These are phyloP conservation scores for Pangasius sanitwongsei DNA, from an alignment of 2,797 vertebrate genomes.

Conservation along the genomic window DNA sequence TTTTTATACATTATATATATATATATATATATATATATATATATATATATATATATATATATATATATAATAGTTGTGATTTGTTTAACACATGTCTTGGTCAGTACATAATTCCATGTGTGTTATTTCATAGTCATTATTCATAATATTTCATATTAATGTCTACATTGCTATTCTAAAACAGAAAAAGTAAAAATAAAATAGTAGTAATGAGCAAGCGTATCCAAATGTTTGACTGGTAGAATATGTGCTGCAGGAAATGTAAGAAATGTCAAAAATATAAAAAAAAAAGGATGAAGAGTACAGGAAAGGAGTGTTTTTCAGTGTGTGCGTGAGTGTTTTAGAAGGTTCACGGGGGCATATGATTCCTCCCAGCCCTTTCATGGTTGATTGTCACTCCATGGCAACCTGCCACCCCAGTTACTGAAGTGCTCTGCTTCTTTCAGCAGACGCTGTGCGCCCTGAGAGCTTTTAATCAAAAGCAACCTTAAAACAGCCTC, in stretches of 20 bases:
- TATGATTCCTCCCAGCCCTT: conserved; percentile 32
- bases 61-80: background rate
- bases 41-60: too few relatives aligned
- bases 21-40: background rate
- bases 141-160: too few relatives aligned
- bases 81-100: background rate
- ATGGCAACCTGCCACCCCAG: conserved; percentile 36
- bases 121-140: background rate
- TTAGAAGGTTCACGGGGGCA: background rate
- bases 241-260: background rate
- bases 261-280: conserved; percentile 4
- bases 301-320: background rate
- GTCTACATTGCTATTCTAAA: background rate
- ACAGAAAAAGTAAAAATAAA: background rate
- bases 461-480: conserved; percentile 54
- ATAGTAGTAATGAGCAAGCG: background rate
- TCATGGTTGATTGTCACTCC: conserved; percentile 54
- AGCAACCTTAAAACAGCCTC: conserved; percentile 45
- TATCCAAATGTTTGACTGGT: background rate
- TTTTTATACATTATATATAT: background rate
- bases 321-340: background rate
- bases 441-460: conserved; percentile 27
- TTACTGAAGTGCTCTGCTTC: conserved; percentile 30
- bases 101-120: background rate
- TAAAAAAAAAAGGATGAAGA: background rate